Evolutionary conservation across 1,140 invertebrate genomes (phyloP).

Genomic region (Maconellicoccus hirsutus): DNA sequence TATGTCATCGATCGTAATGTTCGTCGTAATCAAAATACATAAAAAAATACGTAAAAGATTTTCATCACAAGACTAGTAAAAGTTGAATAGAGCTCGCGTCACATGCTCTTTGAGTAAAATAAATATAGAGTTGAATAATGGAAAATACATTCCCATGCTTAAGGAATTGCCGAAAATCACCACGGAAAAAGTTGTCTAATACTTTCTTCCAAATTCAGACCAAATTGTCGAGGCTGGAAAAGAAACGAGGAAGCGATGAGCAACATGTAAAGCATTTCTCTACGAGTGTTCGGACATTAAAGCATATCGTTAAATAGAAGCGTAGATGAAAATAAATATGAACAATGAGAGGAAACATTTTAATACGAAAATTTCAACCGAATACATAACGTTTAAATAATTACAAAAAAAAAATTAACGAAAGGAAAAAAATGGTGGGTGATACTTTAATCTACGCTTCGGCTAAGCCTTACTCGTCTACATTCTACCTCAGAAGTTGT

Average conservation of each 20-base stretch:
- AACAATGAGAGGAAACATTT: not conserved
- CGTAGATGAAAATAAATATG: not conserved
- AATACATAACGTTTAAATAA: not conserved
- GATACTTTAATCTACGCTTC: not conserved
- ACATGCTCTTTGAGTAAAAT: too few species aligned
- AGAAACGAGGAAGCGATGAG: not conserved
- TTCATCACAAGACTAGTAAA: too few species aligned
- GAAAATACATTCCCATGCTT: too few species aligned
- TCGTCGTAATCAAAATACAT: too few species aligned
- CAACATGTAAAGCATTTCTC: not conserved
- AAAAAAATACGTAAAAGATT: too few species aligned
- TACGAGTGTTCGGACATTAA: not conserved
- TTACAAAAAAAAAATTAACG: not conserved
- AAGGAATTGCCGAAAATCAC: not conserved
- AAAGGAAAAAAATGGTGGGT: not conserved
- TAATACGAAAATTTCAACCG: slow-evolving; percentile 10
- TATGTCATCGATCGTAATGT: too few species aligned
- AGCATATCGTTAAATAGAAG: not conserved
- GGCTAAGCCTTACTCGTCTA: slow-evolving; percentile 13
- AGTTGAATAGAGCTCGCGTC: too few species aligned
- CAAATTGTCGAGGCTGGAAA: not conserved
- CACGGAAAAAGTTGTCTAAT: slow-evolving; percentile 2
- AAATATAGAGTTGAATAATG: too few species aligned
- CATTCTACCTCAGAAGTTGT: not conserved
- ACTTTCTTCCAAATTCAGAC: slow-evolving; percentile 16